These are phyloP conservation scores for Mirza zaza DNA, from an alignment of 2,113 vertebrate genomes.

Conservation along the genomic window DNA sequence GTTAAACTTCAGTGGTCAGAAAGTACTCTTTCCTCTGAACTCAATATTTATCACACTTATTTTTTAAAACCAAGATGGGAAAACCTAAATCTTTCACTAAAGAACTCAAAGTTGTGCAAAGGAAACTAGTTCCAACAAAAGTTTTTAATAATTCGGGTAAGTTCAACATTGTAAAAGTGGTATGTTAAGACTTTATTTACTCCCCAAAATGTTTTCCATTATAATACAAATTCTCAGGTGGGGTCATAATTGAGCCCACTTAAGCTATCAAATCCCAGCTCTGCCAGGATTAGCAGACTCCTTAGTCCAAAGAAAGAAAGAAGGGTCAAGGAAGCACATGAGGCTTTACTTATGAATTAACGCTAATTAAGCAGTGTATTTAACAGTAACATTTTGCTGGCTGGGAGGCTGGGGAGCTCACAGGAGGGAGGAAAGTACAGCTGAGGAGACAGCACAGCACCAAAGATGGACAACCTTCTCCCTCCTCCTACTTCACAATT, in stretches of 20 bases:
- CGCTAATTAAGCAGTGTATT: neutral
- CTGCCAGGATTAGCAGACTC: neutral
- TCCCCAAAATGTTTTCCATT: neutral
- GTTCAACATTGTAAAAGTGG: neutral
- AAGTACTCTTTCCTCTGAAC: neutral
- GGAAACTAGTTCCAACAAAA: neutral
- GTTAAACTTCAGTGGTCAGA: neutral
- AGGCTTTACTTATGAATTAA: constrained; percentile 9
- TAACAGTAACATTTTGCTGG: neutral
- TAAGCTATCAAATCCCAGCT: neutral
- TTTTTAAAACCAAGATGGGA: neutral
- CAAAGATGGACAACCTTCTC: neutral
- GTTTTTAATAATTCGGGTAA: neutral
- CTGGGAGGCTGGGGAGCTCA: neutral
- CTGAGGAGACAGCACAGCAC: neutral
- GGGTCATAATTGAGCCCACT: neutral
- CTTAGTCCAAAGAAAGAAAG: neutral
- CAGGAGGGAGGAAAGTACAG: neutral
- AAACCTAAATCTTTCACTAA: constrained; percentile 24
- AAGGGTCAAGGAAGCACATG: neutral
- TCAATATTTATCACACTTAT: neutral
- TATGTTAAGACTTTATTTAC: neutral
- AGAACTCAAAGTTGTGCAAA: constrained; percentile 11
- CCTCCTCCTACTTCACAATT: neutral
- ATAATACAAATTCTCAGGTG: neutral